A percentile compares a stretch with the other conserved stretches of the same genome.
Conservation (phyloP, 2,797 vertebrate genomes). For the Mormyrops boulengeri region DNA sequence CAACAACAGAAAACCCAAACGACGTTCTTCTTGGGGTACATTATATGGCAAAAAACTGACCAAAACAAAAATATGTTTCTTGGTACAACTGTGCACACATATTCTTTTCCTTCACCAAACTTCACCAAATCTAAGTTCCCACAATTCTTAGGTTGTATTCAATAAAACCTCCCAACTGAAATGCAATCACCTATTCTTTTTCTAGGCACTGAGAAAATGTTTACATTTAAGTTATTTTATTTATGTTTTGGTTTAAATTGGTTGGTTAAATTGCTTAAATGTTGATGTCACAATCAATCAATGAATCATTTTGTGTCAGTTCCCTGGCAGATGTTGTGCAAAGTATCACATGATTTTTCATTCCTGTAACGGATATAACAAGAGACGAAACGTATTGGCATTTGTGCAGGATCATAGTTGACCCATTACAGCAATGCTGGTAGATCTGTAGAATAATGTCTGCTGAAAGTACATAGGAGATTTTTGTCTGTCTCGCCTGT, state of each 20-base stretch:
- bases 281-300: neutral
- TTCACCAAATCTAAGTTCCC: neutral
- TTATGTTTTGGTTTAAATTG: neutral
- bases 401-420: neutral
- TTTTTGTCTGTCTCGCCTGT: neutral
- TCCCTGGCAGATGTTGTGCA: neutral
- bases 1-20: constrained; percentile 72
- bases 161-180: neutral
- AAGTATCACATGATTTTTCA: neutral
- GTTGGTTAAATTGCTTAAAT: neutral
- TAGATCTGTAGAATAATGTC: neutral
- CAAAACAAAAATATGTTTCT: constrained; percentile 58
- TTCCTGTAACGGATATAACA: neutral
- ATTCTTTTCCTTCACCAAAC: neutral
- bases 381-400: neutral
- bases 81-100: constrained; percentile 56
- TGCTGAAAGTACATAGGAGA: neutral
- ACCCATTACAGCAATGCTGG: neutral
- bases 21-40: constrained; percentile 53
- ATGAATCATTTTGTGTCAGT: neutral
- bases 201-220: neutral
- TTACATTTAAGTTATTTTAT: neutral
- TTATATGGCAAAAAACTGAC: constrained; percentile 41
- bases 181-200: constrained; percentile 31
- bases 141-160: neutral